These are phyloP conservation scores for Microctonus brassicae DNA, from an alignment of 2,888 invertebrate species.

Conservation along the genomic window DNA sequence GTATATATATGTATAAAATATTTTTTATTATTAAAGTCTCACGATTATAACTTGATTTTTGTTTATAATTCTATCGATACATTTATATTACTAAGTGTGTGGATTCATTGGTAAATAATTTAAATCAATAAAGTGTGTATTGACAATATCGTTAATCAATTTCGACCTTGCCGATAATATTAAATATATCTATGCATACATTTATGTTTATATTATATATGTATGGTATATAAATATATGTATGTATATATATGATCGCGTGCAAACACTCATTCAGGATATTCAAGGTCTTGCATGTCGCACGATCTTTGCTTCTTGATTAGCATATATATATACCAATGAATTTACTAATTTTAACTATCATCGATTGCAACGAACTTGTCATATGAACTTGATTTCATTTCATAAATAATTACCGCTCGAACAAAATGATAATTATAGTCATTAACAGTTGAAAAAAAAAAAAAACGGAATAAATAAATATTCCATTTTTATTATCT, in stretches of 20 bases:
- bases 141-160: slow-evolving; percentile 4
- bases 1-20: too few relatives aligned
- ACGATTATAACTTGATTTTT: neutral
- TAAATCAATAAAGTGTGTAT: slow-evolving; percentile 4
- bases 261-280: slow-evolving; percentile 27
- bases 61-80: neutral
- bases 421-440: neutral
- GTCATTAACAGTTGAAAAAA: neutral
- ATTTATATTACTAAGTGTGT: neutral
- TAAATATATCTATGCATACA: neutral
- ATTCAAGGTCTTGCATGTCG: slow-evolving; percentile 35
- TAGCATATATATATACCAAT: slow-evolving; percentile 26
- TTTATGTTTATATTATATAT: neutral
- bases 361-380: neutral
- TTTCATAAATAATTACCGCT: neutral
- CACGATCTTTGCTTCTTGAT: slow-evolving; percentile 14
- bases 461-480: neutral
- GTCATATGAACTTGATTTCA: slow-evolving; percentile 1
- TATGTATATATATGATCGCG: slow-evolving; percentile 29
- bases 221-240: neutral
- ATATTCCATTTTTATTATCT: neutral
- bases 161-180: neutral
- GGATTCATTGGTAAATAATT: neutral
- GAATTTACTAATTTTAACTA: slow-evolving; percentile 16
- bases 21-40: neutral